A percentile compares a stretch with the other conserved stretches of the same genome.
These are phyloP conservation scores for Schizaphis graminum DNA, from an alignment of 2,888 invertebrate species.

Conservation along the genomic window DNA sequence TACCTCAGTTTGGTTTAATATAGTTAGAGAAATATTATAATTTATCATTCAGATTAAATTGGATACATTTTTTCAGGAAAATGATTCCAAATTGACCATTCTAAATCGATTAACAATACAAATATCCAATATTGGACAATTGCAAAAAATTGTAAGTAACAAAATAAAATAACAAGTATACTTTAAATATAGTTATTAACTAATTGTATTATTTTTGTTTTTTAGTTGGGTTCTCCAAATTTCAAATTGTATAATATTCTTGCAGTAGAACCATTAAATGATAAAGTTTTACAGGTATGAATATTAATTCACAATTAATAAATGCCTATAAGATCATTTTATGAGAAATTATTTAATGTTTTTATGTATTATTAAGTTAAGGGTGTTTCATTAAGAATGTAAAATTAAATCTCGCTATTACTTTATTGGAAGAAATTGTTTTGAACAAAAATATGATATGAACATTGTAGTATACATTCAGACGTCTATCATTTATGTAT, in stretches of 20 bases:
- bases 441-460: background rate
- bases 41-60: background rate
- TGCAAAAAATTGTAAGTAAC: slow-evolving; percentile 43
- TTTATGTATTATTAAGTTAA: background rate
- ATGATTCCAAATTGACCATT: slow-evolving; percentile 31
- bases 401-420: background rate
- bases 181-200: background rate
- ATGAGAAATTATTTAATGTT: background rate
- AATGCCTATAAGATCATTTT: background rate
- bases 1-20: background rate
- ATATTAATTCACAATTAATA: background rate
- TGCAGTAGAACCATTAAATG: slow-evolving; percentile 52
- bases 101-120: slow-evolving; percentile 45
- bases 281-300: slow-evolving; percentile 34
- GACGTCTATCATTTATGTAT: background rate
- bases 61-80: background rate
- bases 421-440: background rate
- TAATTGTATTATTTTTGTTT: background rate
- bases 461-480: background rate
- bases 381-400: background rate
- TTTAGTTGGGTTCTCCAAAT: slow-evolving; percentile 23
- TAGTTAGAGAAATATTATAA: background rate
- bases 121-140: slow-evolving; percentile 34
- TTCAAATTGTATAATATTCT: slow-evolving; percentile 50
- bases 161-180: background rate